Evolutionary conservation across 2,113 vertebrate genomes (phyloP), one percentile per base, ranked within the genome.

Genomic region (Chaenocephalus aceratus): DNA sequence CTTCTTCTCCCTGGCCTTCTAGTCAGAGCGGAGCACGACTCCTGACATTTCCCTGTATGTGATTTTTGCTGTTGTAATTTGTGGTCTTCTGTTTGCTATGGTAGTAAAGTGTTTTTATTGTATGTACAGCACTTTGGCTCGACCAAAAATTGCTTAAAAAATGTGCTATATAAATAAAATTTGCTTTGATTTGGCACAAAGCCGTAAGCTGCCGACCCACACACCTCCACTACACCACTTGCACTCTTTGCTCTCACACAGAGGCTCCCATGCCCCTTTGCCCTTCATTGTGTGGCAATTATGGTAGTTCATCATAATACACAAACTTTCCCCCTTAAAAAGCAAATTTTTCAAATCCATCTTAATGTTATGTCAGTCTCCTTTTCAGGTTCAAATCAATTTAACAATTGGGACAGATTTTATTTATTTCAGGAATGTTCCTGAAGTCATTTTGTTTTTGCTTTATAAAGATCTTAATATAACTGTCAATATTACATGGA

Each of bases 221-320:
- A n/a, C 41, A 23, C 30, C 58, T 63, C 16, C 5, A 45, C 66
- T 23, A 57, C 62, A 81, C 73, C 69, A 70, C 34, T 82, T 59
- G 36, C 34, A 45, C 54, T 71, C 79, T 70, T 49, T 72, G 71
- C 72, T 52, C 56, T 75, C 75, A 54, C 6, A 14, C 74, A 68
- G 78, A 51, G 66, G 18, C 75, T 81, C 49, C 56, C 41, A 57
- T 77, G 65, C 10, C 23, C 72, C 34, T 51, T 72, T 86, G 69
- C 34, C 46, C 72, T 77, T 82, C 49, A 82, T 65, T 66, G 11
- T 44, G n/a, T 18, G n/a, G 36, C 18, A 9, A 61, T 44, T 53
- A 15, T 49, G 18, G 58, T 48, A 58, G 23, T 60, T 75, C 11
- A 53, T 54, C 59, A 59, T 54, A 23, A 46, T 23, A 61, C 58